Percentiles rank a stretch among this genome's conserved stretches.
phyloP scores from a whole-genome alignment of 2,888 invertebrate genomes.

The Nomada fucata region DNA sequence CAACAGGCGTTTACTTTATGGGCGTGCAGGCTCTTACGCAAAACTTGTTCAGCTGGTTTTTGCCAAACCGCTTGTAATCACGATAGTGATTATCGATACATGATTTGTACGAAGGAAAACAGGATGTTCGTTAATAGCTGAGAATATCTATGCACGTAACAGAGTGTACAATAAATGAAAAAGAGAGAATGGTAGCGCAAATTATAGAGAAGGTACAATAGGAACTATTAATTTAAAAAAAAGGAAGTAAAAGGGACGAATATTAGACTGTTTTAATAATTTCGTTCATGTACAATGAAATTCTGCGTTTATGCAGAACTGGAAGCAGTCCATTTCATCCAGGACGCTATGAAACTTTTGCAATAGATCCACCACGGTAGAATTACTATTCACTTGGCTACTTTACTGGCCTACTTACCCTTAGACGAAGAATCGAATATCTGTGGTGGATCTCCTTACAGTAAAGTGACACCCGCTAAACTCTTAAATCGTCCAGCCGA shows the following conservation, averaged over 20 bases:
- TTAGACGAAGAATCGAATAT: slow-evolving; percentile 74
- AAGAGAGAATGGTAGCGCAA: too few species aligned
- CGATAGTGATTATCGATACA: neutral
- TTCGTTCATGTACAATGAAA: too few species aligned
- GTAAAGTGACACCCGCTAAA: slow-evolving; percentile 69
- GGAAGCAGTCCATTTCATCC: slow-evolving; percentile 41
- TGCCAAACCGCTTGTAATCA: neutral
- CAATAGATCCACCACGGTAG: slow-evolving; percentile 71
- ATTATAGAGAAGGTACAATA: too few species aligned
- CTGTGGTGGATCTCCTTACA: slow-evolving; percentile 73
- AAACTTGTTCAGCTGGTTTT: neutral
- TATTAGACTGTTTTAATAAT: too few species aligned
- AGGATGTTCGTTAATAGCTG: too few species aligned
- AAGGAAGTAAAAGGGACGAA: too few species aligned
- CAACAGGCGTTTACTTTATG: neutral
- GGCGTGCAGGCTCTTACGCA: neutral
- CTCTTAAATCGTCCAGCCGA: slow-evolving; percentile 28
- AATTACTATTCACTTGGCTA: slow-evolving; percentile 71
- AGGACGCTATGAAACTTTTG: slow-evolving; percentile 47
- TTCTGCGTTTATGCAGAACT: slow-evolving; percentile 19
- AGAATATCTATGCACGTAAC: neutral
- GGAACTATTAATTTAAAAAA: too few species aligned
- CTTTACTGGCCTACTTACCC: slow-evolving; percentile 74
- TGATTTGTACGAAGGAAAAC: neutral
- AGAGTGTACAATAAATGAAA: too few species aligned